Percentiles rank a stretch among this genome's conserved stretches.
phyloP scores from a whole-genome alignment of 2,113 vertebrate genomes.

The Capreolus pygargus region DNA sequence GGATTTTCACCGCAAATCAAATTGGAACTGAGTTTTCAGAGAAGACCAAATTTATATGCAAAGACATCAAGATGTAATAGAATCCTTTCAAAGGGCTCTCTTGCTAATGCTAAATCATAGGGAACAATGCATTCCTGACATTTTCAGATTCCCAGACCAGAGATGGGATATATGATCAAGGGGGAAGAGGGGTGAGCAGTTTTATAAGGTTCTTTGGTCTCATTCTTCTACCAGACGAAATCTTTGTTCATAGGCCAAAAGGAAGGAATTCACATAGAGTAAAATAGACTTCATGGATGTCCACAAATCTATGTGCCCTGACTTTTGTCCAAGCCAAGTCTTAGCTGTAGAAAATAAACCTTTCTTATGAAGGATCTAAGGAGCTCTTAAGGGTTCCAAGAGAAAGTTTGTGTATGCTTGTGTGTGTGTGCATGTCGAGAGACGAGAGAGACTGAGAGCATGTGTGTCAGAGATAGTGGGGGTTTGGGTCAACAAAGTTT shows the following conservation, averaged over 20 bases:
- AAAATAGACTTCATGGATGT: background rate
- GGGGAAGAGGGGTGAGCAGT: background rate
- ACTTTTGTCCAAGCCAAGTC: background rate
- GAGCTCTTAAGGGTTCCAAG: background rate
- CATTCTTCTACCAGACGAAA: background rate
- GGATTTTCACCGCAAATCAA: conserved; percentile 32
- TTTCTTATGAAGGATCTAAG: background rate
- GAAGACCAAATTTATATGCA: conserved; percentile 59
- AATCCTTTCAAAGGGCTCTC: conserved; percentile 45
- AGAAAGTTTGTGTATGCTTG: background rate
- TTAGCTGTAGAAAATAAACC: background rate
- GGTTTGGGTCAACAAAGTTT: background rate
- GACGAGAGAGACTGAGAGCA: background rate
- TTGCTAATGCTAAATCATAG: conserved; percentile 27
- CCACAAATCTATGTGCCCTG: background rate
- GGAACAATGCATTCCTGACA: conserved; percentile 40
- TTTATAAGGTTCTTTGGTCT: conserved; percentile 28
- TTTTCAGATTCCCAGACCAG: conserved; percentile 53
- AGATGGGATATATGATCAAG: conserved; percentile 1
- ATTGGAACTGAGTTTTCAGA: conserved; percentile 32
- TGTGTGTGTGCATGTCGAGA: background rate
- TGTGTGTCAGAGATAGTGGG: background rate
- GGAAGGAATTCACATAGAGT: background rate
- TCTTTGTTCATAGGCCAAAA: conserved; percentile 36
- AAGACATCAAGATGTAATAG: conserved; percentile 59